Percentiles rank a stretch among this genome's conserved stretches.
Evolutionary conservation across 2,113 vertebrate genomes (phyloP).

Genomic region (crab-eating macaque (Macaca fascicularis)): T2T-MFA8v1.1 NC_088388.1:44957001-44957500

Average conservation of each 20-base stretch:
- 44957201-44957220: neutral
- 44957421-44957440: neutral
- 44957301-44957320: neutral
- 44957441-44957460: neutral
- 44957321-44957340: neutral
- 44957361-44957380: neutral
- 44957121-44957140: neutral
- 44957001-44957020: neutral
- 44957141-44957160: neutral
- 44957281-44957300: neutral
- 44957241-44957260: neutral
- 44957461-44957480: neutral
- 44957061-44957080: neutral
- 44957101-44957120: neutral
- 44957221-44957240: neutral
- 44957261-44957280: neutral
- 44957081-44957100: neutral
- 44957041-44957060: neutral
- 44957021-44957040: neutral
- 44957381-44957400: neutral
- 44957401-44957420: neutral
- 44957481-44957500: neutral
- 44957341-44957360: neutral
- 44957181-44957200: neutral
- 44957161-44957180: neutral